Evolutionary conservation across 2,113 vertebrate species (phyloP), one percentile per base, ranked within the genome.

Genomic region (Cryptotis parvus): DNA sequence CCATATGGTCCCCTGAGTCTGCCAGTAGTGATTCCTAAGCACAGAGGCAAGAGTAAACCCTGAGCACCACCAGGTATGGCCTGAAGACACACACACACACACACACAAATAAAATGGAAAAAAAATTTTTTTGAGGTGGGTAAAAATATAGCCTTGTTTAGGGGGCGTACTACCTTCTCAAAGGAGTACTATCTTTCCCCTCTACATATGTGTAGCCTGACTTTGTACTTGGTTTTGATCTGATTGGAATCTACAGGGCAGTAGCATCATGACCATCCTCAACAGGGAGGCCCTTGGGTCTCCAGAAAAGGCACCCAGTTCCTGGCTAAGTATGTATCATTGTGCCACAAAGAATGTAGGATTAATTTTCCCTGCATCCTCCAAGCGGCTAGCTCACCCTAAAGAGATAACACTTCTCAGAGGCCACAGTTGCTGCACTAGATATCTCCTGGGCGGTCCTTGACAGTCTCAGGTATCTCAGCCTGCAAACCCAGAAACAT

Each of bases 281-380:
- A 26, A 39, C 2, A 18, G 1, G 6, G 29, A 70, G 16, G 2
- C 45, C 45, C 45, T 49, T 10, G 45, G 14, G 45, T 49, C 45
- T 49, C 43, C 45, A 49, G 9, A 49, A 49, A 49, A 49, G 14
- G n/a, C 10, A 24, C 10, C 14, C 22, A 4, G 31, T 31, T 10
- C 14, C n/a, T 39, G 29, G 45, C 2, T 52, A 9, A 45, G 37
- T 26, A 1, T 31, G 1, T 2, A 26, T 41, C 10, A 1, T 6
- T 2, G 9, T 26, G 4, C 4, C 4, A 18, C 31, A 20, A 16
- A n/a, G n/a, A 33, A 15, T 4, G 9, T 2, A 43, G 55, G 31
- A 9, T 4, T 2, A 31, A 22, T 33, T 49, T 49, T 49, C 45
- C 14, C 45, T 49, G 14, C 45, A 6, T 49, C 45, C 45, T 49